A percentile compares a stretch with the other conserved stretches of the same genome.
phyloP scores from a whole-genome alignment of 2,113 vertebrate species.

The Fregetta grallaria region DNA sequence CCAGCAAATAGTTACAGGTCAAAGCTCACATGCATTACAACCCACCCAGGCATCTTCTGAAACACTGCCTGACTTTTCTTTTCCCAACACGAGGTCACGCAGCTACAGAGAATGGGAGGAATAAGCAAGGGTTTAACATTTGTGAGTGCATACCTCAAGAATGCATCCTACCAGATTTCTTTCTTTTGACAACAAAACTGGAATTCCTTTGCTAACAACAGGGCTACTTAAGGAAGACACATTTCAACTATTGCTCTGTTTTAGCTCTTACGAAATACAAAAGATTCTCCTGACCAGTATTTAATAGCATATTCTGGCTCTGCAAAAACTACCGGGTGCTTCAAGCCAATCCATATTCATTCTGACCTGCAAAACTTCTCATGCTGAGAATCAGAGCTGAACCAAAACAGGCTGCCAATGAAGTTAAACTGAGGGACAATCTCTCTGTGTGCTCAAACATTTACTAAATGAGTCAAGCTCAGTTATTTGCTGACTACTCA shows the following conservation, averaged over 20 bases:
- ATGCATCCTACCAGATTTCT: constrained; percentile 26
- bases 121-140: background rate
- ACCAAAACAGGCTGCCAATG: background rate
- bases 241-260: background rate
- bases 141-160: background rate
- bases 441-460: constrained; percentile 41
- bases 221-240: background rate
- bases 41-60: constrained; percentile 22
- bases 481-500: constrained; percentile 45
- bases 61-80: background rate
- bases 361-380: constrained; percentile 23
- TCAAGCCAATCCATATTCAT: background rate
- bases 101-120: background rate
- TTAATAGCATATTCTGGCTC: background rate
- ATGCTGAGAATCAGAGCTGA: background rate
- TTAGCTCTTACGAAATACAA: background rate
- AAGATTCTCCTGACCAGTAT: background rate
- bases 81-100: background rate
- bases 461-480: background rate
- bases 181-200: background rate
- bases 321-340: background rate
- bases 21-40: constrained; percentile 41
- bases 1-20: constrained; percentile 40
- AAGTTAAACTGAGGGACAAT: constrained; percentile 3
- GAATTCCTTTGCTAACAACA: constrained; percentile 35